phyloP scores from a whole-genome alignment of 1,140 invertebrate genomes.

The Sipha flava region DNA sequence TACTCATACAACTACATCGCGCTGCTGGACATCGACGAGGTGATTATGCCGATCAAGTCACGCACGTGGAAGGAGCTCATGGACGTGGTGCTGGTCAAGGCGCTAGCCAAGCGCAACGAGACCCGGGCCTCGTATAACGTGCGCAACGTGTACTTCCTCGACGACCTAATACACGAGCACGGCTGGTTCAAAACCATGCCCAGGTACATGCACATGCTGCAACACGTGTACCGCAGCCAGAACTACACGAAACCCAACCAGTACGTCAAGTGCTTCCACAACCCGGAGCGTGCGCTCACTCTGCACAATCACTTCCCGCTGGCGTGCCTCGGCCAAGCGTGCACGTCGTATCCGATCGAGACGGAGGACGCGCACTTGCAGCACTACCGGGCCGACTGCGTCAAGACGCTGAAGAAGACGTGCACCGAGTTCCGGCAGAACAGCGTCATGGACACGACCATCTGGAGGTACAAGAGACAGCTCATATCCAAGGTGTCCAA shows the following conservation, averaged over 20 bases:
- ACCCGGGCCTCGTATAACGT: slow-evolving; percentile 81
- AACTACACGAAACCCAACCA: slow-evolving; percentile 90
- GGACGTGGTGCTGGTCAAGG: slow-evolving; percentile 59
- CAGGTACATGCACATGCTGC: slow-evolving; percentile 86
- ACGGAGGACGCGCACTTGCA: slow-evolving; percentile 78
- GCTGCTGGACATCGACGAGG: slow-evolving; percentile 85
- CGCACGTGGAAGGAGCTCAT: slow-evolving; percentile 71
- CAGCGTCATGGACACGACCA: slow-evolving; percentile 73
- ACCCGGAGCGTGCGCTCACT: slow-evolving; percentile 76
- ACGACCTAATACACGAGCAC: slow-evolving; percentile 74
- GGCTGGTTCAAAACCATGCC: slow-evolving; percentile 75
- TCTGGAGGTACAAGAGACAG: slow-evolving; percentile 76
- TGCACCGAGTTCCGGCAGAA: slow-evolving; percentile 75
- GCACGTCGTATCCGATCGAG: slow-evolving; percentile 77
- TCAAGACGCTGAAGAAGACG: slow-evolving; percentile 74
- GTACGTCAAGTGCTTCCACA: slow-evolving; percentile 91
- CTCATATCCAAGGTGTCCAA: slow-evolving; percentile 60
- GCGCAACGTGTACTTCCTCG: slow-evolving; percentile 88
- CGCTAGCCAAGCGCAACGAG: slow-evolving; percentile 58
- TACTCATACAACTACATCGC: slow-evolving; percentile 85
- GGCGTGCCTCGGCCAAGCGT: slow-evolving; percentile 73
- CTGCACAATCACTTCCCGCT: slow-evolving; percentile 90
- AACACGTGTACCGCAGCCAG: slow-evolving; percentile 80
- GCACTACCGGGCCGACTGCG: slow-evolving; percentile 87
- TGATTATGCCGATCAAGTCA: slow-evolving; percentile 81